Evolutionary conservation across 2,888 invertebrate species (phyloP), one percentile per base, ranked within the genome.

Genomic region (Ypsolopha sequella): DNA sequence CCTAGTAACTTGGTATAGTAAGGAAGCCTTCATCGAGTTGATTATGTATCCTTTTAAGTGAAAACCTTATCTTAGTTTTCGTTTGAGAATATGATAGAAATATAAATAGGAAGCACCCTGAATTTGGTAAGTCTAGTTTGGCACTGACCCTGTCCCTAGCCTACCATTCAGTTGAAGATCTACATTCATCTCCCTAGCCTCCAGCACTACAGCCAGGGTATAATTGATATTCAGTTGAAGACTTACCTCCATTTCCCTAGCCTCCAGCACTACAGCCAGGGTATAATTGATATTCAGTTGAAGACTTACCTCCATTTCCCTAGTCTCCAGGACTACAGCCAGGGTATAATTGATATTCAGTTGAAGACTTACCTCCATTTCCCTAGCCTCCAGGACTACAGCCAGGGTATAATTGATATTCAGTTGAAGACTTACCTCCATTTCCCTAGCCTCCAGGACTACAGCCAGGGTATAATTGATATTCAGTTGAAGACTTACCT

Each of bases 171-270:
- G 51, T 39, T 3, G 24, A 24, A 24, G 24, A 24, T 24, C 4
- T 76, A 91, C 92, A 87, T 91, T 89, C 62, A 76, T 80, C 64
- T 91, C 89, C 62, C 90, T 87, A 24, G 86, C 88, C 58, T 90
- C 89, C 11, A 91, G 73, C 35, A 90, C 86, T 45, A 88, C 76
- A n/a, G 91, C 90, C 41, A 92, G 71, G 59, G n/a, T n/a, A n/a
- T n/a, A n/a, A n/a, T n/a, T n/a, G n/a, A n/a, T n/a, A n/a, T n/a
- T n/a, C n/a, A n/a, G n/a, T n/a, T 3, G 24, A 24, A 24, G 24
- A 24, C 4, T 24, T 76, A 91, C 92, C 87, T 91, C 89, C 62
- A 76, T 80, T 64, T 91, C 89, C 62, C 90, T 87, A 24, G 86
- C 88, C 58, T 90, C 89, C 11, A 91, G 73, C 35, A 90, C 86